Percentiles rank a stretch among this genome's conserved stretches.
Evolutionary conservation across 2,888 invertebrate species (phyloP).

Genomic region (Aleiodes alternator): DNA sequence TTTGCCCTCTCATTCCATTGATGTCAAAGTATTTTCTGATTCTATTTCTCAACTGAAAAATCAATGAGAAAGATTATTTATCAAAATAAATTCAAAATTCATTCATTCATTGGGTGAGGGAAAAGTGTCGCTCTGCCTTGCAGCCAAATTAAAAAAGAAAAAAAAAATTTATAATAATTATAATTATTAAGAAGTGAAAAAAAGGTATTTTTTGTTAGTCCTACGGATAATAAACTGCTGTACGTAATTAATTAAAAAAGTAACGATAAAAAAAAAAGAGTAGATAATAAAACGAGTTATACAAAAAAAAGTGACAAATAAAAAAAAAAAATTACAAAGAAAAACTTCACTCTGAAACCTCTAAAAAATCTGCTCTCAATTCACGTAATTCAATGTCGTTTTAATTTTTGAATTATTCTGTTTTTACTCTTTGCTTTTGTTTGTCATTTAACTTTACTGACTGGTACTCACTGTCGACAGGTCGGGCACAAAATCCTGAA

Average conservation of each 20-base stretch:
- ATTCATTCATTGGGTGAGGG: constrained; percentile 54
- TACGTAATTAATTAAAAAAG: constrained; percentile 58
- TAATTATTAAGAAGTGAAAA: not conserved
- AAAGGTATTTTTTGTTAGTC: constrained; percentile 68
- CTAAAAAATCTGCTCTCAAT: constrained; percentile 60
- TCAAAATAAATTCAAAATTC: constrained; percentile 52
- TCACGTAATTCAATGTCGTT: constrained; percentile 38
- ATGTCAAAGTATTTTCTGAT: constrained; percentile 21
- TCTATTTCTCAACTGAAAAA: constrained; percentile 62
- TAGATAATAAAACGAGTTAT: constrained; percentile 42
- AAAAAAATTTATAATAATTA: constrained; percentile 17
- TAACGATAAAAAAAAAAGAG: constrained; percentile 38
- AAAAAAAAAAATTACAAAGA: constrained; percentile 65
- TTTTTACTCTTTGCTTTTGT: constrained; percentile 53
- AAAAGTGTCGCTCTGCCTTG: constrained; percentile 45
- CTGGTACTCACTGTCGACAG: constrained; percentile 76
- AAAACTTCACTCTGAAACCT: constrained; percentile 72
- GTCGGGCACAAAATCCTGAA: constrained; percentile 77
- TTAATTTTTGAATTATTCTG: constrained; percentile 21
- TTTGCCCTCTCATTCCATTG: constrained; percentile 74
- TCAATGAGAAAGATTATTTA: constrained; percentile 6
- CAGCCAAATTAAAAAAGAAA: constrained; percentile 47
- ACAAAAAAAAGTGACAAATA: constrained; percentile 35
- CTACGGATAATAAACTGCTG: constrained; percentile 65
- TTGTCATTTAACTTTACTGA: constrained; percentile 9